Evolutionary conservation across 2,888 invertebrate species (phyloP).

Genomic region (Eupithecia abbreviata): DNA sequence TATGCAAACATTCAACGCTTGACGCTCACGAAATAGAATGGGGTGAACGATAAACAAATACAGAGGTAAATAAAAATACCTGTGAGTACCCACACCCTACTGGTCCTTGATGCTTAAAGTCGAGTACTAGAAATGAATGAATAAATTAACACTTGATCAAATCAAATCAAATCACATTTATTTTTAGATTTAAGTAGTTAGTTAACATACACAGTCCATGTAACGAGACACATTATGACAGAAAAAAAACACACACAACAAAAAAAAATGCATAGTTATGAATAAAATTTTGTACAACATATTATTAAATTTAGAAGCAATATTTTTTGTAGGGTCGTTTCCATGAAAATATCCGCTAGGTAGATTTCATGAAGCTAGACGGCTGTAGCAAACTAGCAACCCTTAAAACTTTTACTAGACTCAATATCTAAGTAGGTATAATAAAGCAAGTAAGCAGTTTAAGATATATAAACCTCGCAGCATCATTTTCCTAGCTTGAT

Average conservation of each 20-base stretch:
- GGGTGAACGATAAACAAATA: constrained; percentile 36
- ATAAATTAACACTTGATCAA: background rate
- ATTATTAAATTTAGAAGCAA: background rate
- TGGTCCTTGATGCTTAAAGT: background rate
- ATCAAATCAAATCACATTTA: too few relatives aligned
- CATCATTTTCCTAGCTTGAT: constrained; percentile 6
- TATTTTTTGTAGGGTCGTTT: background rate
- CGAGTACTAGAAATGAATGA: background rate
- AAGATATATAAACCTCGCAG: background rate
- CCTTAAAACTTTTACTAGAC: background rate
- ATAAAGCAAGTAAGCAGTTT: constrained; percentile 8
- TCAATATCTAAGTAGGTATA: background rate
- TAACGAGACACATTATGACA: too few relatives aligned
- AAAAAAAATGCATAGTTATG: background rate
- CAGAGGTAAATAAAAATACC: constrained; percentile 33
- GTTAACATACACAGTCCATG: too few relatives aligned
- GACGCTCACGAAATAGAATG: constrained; percentile 39
- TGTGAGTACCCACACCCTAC: constrained; percentile 7
- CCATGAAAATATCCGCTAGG: background rate
- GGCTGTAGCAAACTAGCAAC: background rate
- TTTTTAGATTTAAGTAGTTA: too few relatives aligned
- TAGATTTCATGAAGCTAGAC: background rate
- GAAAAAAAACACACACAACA: too few relatives aligned
- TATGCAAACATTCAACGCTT: constrained; percentile 43
- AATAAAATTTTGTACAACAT: background rate